phyloP scores from a whole-genome alignment of 2,113 vertebrate species.

The Dipodomys stephensi region DNA sequence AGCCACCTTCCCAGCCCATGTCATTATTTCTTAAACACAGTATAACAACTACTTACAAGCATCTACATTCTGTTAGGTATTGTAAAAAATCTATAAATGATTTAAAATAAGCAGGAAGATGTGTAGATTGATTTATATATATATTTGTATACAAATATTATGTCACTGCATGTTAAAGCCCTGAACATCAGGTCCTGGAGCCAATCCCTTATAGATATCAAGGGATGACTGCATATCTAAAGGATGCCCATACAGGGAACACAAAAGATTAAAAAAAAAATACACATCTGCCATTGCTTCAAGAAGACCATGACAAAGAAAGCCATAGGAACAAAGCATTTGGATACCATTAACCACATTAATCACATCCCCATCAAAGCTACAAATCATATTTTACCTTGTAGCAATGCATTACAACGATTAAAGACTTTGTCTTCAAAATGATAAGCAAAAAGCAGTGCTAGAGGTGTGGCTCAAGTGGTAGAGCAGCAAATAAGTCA shows the following conservation, averaged over 20 bases:
- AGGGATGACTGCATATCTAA: not conserved
- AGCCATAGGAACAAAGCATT: not conserved
- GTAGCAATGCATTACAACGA: not conserved
- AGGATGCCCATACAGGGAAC: not conserved
- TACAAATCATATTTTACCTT: constrained; percentile 25
- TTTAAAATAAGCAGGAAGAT: not conserved
- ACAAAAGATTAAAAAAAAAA: not conserved
- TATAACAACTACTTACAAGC: not conserved
- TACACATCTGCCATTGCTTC: not conserved
- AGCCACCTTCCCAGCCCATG: too few relatives aligned
- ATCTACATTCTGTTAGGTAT: not conserved
- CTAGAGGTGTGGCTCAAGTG: not conserved
- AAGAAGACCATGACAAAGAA: not conserved
- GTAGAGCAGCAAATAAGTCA: too few relatives aligned
- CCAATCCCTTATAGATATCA: not conserved
- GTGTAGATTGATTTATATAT: too few relatives aligned
- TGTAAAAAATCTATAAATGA: not conserved
- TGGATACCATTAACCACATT: not conserved
- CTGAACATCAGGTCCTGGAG: too few relatives aligned
- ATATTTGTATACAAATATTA: not conserved
- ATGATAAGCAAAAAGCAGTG: constrained; percentile 37
- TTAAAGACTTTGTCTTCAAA: constrained; percentile 25
- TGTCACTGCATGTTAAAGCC: too few relatives aligned
- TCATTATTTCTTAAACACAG: not conserved
- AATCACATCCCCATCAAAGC: not conserved